Evolutionary conservation across 2,888 invertebrate species (phyloP).

Genomic region (Hirtodrosophila confusa): DNA sequence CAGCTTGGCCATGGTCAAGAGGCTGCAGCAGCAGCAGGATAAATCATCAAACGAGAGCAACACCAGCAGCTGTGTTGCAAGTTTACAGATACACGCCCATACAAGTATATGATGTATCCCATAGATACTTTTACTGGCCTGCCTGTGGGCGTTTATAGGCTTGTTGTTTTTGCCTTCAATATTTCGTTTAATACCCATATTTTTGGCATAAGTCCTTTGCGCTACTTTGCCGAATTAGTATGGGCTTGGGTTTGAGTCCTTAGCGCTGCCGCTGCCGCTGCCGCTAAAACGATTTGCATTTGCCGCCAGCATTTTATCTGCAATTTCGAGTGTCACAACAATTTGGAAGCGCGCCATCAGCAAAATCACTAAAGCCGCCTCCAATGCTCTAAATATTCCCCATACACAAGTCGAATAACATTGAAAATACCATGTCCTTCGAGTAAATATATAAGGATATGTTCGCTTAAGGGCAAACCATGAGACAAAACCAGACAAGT

Average conservation of each 20-base stretch:
- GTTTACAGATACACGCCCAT: constrained; percentile 33
- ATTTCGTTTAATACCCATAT: neutral
- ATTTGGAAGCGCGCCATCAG: constrained; percentile 49
- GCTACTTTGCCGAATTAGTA: constrained; percentile 50
- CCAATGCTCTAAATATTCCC: neutral
- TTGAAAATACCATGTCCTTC: neutral
- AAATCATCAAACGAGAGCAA: constrained; percentile 42
- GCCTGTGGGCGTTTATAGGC: constrained; percentile 44
- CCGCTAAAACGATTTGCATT: constrained; percentile 66
- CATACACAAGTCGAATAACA: neutral
- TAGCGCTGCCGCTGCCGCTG: neutral
- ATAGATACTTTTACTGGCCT: constrained; percentile 19
- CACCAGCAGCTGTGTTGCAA: constrained; percentile 18
- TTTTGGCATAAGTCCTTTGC: constrained; percentile 37
- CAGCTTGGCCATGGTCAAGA: constrained; percentile 61
- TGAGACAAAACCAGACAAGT: too few relatives aligned
- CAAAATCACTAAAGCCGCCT: constrained; percentile 24
- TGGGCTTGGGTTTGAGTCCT: constrained; percentile 11
- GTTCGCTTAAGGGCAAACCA: neutral
- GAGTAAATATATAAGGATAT: neutral
- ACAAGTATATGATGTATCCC: constrained; percentile 27
- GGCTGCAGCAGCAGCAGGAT: constrained; percentile 38
- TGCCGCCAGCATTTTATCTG: constrained; percentile 54
- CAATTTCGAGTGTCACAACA: constrained; percentile 54
- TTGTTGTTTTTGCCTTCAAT: constrained; percentile 5